Percentiles rank a stretch among this genome's conserved stretches.
These are phyloP conservation scores for Chiridota heheva DNA, from an alignment of 35 echinoderm and acorn worm species.

Conservation along the genomic window DNA sequence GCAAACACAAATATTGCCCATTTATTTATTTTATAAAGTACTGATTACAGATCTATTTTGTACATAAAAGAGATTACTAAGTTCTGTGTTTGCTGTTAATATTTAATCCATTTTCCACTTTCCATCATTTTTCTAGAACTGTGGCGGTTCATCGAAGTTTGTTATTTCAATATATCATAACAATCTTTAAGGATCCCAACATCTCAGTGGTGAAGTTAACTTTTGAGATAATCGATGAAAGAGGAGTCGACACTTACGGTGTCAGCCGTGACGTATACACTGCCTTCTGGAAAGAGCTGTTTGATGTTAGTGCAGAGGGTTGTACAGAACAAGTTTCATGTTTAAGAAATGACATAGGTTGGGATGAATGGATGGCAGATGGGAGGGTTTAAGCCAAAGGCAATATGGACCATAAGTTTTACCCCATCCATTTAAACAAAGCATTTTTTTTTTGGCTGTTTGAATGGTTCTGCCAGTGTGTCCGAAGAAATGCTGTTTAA, in stretches of 20 bases:
- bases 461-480: neutral
- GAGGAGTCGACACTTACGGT: neutral
- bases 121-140: too few species aligned
- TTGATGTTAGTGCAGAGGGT: conserved; percentile 9
- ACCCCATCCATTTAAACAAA: neutral
- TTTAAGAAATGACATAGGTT: neutral
- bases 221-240: too few species aligned
- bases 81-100: too few species aligned
- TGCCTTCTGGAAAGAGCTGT: neutral
- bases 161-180: too few species aligned
- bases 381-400: neutral
- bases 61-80: too few species aligned
- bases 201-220: too few species aligned
- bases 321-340: neutral
- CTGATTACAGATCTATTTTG: too few species aligned
- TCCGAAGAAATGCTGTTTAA: neutral
- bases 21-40: too few species aligned
- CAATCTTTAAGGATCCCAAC: too few species aligned
- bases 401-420: neutral
- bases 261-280: neutral
- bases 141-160: too few species aligned
- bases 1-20: too few species aligned
- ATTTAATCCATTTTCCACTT: too few species aligned
- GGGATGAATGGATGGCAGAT: neutral
- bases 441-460: neutral